These are phyloP conservation scores for Acleris sparsana DNA, from an alignment of 2,888 invertebrate species.

Conservation along the genomic window DNA sequence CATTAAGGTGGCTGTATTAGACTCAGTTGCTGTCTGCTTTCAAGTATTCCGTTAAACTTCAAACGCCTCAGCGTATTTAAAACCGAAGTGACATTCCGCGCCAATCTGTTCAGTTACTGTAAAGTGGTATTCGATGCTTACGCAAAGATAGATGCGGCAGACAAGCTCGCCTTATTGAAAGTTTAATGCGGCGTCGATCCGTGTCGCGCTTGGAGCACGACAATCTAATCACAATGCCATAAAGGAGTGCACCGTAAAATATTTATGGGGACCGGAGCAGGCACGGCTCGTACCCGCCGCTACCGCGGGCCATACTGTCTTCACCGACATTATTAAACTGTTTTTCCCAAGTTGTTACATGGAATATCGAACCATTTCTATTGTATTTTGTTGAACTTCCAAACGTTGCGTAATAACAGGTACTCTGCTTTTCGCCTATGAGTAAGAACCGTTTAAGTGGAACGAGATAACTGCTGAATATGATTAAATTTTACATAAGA, in stretches of 20 bases:
- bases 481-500: conserved; percentile 57
- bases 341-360: conserved; percentile 22
- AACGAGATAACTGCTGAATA: conserved; percentile 29
- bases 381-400: neutral
- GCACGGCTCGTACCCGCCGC: conserved; percentile 64
- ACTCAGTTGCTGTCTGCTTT: neutral
- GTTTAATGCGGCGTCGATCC: conserved; percentile 68
- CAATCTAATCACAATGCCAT: conserved; percentile 74
- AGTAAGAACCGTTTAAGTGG: conserved; percentile 28
- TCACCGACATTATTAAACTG: conserved; percentile 34
- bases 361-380: conserved; percentile 8
- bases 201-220: conserved; percentile 60
- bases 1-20: no score
- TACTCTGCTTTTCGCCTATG: conserved; percentile 9
- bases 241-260: conserved; percentile 75
- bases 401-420: conserved; percentile 8
- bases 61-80: conserved; percentile 3
- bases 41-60: neutral
- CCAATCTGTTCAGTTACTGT: conserved; percentile 36
- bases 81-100: neutral
- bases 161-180: conserved; percentile 60
- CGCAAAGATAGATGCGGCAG: conserved; percentile 49
- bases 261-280: conserved; percentile 69
- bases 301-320: conserved; percentile 37
- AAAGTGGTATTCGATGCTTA: conserved; percentile 44